These are phyloP conservation scores for Muscidifurax raptorellus DNA, from an alignment of 1,140 invertebrate species.

Conservation along the genomic window DNA sequence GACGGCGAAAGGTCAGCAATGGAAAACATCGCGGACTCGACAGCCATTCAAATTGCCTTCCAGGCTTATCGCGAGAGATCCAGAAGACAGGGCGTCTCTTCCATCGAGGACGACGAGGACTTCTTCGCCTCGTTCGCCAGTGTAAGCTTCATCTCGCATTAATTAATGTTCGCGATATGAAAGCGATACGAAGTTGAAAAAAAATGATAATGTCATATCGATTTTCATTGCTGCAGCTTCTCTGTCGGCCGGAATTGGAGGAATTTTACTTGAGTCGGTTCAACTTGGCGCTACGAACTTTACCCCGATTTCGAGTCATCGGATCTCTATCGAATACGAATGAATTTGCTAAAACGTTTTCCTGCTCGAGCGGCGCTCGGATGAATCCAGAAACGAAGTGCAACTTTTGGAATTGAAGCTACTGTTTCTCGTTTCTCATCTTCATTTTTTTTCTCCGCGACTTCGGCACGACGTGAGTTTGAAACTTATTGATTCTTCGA, in stretches of 20 bases:
- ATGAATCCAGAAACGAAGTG: constrained; percentile 45
- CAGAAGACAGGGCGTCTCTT: not conserved
- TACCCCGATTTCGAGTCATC: constrained; percentile 43
- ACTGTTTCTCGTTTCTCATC: not conserved
- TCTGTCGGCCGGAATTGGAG: constrained; percentile 37
- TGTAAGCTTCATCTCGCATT: too few relatives aligned
- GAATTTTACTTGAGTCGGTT: constrained; percentile 43
- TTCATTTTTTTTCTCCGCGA: not conserved
- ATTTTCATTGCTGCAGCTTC: constrained; percentile 39
- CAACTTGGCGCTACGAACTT: constrained; percentile 45
- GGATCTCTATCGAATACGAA: constrained; percentile 46
- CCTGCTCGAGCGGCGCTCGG: constrained; percentile 34
- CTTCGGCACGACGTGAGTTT: too few relatives aligned
- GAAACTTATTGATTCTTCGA: too few relatives aligned
- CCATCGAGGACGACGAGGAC: constrained; percentile 16
- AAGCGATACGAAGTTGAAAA: not conserved
- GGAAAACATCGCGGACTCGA: constrained; percentile 36
- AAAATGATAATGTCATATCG: constrained; percentile 4
- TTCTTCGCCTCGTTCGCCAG: constrained; percentile 25
- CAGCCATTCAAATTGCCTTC: constrained; percentile 25
- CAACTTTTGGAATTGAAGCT: constrained; percentile 46
- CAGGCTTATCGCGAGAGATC: constrained; percentile 25
- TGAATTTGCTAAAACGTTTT: constrained; percentile 45
- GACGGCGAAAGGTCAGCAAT: constrained; percentile 32
- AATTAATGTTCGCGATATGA: not conserved